A percentile compares a stretch with the other conserved stretches of the same genome.
phyloP scores from a whole-genome alignment of 1,140 invertebrate species.

The Hydropsyche tenuis region DNA sequence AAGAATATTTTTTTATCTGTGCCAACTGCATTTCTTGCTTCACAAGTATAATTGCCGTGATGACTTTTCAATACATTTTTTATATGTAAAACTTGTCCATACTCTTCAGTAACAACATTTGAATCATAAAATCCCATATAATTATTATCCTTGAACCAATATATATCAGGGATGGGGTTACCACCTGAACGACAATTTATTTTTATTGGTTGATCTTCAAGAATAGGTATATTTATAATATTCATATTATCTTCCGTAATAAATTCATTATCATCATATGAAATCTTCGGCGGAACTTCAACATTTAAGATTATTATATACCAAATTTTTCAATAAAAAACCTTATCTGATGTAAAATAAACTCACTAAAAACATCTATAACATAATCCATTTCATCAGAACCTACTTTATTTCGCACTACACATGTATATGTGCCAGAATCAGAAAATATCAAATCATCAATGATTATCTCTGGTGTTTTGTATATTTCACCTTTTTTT shows the following conservation, averaged over 20 bases:
- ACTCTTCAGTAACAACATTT: conserved; percentile 54
- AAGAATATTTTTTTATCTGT: conserved; percentile 54
- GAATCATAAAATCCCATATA: conserved; percentile 54
- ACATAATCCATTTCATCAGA: conserved; percentile 53
- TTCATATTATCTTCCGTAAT: neutral
- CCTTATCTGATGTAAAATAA: neutral
- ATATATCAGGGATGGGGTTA: conserved; percentile 56
- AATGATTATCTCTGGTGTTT: conserved; percentile 53
- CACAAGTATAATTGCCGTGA: conserved; percentile 58
- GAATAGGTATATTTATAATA: conserved; percentile 51
- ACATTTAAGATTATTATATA: too few relatives aligned
- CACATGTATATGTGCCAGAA: conserved; percentile 55
- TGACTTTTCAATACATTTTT: conserved; percentile 52
- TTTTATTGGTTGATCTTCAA: conserved; percentile 56
- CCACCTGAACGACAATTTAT: conserved; percentile 58
- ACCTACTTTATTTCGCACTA: conserved; percentile 56
- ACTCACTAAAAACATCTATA: conserved; percentile 56
- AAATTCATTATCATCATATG: neutral
- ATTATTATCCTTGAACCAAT: conserved; percentile 58
- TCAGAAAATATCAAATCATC: conserved; percentile 48
- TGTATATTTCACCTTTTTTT: conserved; percentile 53
- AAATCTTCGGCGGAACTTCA: conserved; percentile 34
- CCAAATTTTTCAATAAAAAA: too few relatives aligned
- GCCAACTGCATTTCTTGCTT: conserved; percentile 56
- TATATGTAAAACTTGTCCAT: conserved; percentile 54